phyloP scores from a whole-genome alignment of 2,797 vertebrate species.

The Molossus molossus region DNA sequence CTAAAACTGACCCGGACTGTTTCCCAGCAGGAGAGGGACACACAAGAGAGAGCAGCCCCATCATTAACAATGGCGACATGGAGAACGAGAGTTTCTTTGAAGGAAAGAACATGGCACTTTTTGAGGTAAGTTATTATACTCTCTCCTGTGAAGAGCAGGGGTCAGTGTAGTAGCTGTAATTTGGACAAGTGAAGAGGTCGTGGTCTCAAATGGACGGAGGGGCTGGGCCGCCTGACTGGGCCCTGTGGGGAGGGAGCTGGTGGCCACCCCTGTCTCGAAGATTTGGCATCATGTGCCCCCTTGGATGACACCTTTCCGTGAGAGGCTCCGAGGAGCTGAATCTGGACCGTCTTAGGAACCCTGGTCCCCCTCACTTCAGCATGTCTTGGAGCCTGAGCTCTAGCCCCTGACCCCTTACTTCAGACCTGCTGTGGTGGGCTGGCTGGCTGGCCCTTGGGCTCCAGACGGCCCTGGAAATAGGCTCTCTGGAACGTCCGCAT shows the following conservation, averaged over 20 bases:
- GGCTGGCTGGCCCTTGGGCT: background rate
- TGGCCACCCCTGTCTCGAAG: background rate
- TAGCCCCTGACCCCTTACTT: background rate
- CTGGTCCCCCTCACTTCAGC: background rate
- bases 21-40: slow-evolving; percentile 93
- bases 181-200: too few species aligned
- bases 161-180: background rate
- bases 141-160: accelerated
- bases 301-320: accelerated
- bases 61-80: slow-evolving; percentile 93
- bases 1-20: background rate
- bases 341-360: background rate
- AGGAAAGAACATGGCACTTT: slow-evolving; percentile 97
- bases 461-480: background rate
- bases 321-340: background rate
- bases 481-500: background rate
- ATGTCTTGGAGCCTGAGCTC: background rate
- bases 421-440: background rate
- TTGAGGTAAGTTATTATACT: slow-evolving; percentile 91
- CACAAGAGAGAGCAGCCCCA: slow-evolving; percentile 95
- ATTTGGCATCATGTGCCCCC: background rate
- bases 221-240: accelerated
- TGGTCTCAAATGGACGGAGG: background rate
- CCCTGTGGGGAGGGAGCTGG: accelerated
- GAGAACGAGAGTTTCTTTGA: slow-evolving; percentile 93